phyloP scores from a whole-genome alignment of 2,113 vertebrate species.

The Edolisoma coerulescens region DNA sequence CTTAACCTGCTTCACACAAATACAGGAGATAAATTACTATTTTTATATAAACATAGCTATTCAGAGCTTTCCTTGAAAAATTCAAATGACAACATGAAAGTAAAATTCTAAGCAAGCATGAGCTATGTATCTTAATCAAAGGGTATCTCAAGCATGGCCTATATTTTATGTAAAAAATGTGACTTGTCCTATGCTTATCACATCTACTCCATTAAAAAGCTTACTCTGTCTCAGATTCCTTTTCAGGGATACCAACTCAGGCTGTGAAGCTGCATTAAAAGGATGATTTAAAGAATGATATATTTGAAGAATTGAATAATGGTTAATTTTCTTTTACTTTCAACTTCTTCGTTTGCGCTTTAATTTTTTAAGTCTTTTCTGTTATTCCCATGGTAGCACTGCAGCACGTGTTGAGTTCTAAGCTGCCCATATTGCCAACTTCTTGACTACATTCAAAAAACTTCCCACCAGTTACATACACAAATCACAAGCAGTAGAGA shows the following conservation, averaged over 20 bases:
- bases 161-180: neutral
- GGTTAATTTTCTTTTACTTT: neutral
- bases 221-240: neutral
- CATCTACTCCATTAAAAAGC: neutral
- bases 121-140: neutral
- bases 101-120: constrained; percentile 1
- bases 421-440: neutral
- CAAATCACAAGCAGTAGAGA: neutral
- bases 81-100: constrained; percentile 35
- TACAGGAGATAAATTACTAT: neutral
- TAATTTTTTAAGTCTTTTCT: neutral
- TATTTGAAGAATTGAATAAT: neutral
- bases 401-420: neutral
- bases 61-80: constrained; percentile 12
- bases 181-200: neutral
- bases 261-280: neutral
- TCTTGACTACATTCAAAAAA: neutral
- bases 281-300: neutral
- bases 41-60: neutral
- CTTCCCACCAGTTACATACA: neutral
- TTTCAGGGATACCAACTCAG: neutral
- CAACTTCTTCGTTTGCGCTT: neutral
- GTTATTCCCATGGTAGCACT: neutral
- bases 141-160: neutral
- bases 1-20: neutral